Percentiles rank a stretch among this genome's conserved stretches.
Evolutionary conservation across 2,888 invertebrate genomes (phyloP).

Genomic region (Cephus pulcher): DNA sequence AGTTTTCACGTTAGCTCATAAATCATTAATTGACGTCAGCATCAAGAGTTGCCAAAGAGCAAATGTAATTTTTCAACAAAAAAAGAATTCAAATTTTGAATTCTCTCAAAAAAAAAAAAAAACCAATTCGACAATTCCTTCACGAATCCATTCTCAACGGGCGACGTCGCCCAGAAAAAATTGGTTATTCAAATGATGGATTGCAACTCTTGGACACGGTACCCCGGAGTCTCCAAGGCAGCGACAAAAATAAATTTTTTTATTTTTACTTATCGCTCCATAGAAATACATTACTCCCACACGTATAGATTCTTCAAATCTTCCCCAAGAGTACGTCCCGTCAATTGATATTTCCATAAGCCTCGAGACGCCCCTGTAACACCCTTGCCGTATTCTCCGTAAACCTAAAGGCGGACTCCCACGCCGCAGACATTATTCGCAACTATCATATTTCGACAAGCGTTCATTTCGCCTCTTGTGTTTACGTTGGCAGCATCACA

Average conservation of each 20-base stretch:
- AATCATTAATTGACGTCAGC: too few relatives aligned
- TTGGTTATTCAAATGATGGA: not conserved
- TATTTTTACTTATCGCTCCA: not conserved
- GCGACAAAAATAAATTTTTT: not conserved
- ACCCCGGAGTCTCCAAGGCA: not conserved
- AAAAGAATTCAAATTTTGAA: not conserved
- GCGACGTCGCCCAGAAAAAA: not conserved
- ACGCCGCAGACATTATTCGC: not conserved
- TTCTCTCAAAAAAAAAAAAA: not conserved
- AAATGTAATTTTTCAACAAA: too few relatives aligned
- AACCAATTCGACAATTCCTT: not conserved
- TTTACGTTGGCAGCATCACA: constrained; percentile 21
- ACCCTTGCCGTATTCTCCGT: not conserved
- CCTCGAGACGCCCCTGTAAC: not conserved
- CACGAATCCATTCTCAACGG: not conserved
- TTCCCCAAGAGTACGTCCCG: not conserved
- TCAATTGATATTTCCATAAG: not conserved
- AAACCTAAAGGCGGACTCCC: not conserved
- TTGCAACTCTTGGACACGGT: not conserved
- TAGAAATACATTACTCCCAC: not conserved
- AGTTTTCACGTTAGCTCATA: too few relatives aligned
- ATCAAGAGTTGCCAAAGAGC: too few relatives aligned
- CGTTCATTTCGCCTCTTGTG: constrained; percentile 28
- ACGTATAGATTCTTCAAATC: not conserved
- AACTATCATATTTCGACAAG: constrained; percentile 1